phyloP scores from a whole-genome alignment of 2,797 vertebrate species.

The Esox lucius region DNA sequence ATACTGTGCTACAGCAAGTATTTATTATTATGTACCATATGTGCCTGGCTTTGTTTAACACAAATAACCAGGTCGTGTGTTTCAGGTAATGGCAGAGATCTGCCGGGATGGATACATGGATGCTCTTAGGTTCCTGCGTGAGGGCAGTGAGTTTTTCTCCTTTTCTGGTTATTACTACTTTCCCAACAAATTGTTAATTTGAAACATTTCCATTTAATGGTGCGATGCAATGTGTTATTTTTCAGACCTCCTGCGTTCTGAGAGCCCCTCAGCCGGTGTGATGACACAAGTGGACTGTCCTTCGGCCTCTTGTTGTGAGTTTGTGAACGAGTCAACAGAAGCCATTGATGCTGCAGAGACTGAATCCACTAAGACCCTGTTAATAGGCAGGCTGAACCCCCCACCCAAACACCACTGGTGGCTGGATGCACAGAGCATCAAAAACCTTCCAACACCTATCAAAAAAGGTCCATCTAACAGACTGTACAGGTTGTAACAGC shows the following conservation, averaged over 20 bases:
- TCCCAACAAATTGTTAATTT: background rate
- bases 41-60: too few species aligned
- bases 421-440: slow-evolving; percentile 42
- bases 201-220: background rate
- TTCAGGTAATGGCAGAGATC: slow-evolving; percentile 80
- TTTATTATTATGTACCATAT: too few species aligned
- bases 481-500: background rate
- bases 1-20: too few species aligned
- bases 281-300: background rate
- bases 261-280: slow-evolving; percentile 31
- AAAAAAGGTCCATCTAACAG: slow-evolving; percentile 35
- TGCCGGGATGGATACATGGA: slow-evolving; percentile 87
- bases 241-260: slow-evolving; percentile 49
- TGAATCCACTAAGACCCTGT: background rate
- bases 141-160: slow-evolving; percentile 70
- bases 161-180: too few species aligned
- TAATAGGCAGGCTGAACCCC: background rate
- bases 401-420: slow-evolving; percentile 30
- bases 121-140: slow-evolving; percentile 78
- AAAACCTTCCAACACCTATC: slow-evolving; percentile 48
- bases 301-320: slow-evolving; percentile 37
- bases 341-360: background rate
- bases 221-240: too few species aligned
- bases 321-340: background rate
- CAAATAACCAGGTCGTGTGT: background rate